Base-by-base conservation (phyloP, 1,140 invertebrate genomes). In the Psix sp. region DNA sequence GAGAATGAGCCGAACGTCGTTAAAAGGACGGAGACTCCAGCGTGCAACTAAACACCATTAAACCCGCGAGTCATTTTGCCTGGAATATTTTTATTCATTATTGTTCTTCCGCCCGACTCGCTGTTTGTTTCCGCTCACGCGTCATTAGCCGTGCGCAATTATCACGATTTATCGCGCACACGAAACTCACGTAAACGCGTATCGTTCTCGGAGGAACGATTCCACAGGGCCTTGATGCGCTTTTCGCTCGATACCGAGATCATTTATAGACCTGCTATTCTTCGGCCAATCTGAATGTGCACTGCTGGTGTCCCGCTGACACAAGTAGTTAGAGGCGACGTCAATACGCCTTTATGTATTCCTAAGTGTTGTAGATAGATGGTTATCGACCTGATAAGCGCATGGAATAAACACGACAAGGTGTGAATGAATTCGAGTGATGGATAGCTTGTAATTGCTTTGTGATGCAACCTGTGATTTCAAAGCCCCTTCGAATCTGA, bases 341-440 rank as follows among this genome's bases (percentile, higher is more conserved):
- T 73, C 70, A 36, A 73, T 73, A 66, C 56, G 56, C 70, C 35
- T 60, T 73, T 73, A 56, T 73, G 62, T 73, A 62, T 60, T 66
- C 62, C 35, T 73, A 66, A 73, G 60, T 67, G 62, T 67, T 68
- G 63, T 63, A 68, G 63, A 74, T 68, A 48, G 71, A 74, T 74
- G 57, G 67, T 57, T 74, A 74, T 68, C 63, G 51, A 51, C 45
- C 63, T 40, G 71, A 74, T 74, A 74, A 74, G 63, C 72, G 49
- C 57, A 15, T 63, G 59, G 71, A 67, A 74, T 74, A 74, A 74
- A 74, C 68, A 74, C 63, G 62, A 57, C 43, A 51, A 74, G 71
- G 71, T 67, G 62, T 57, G 67, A 74, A 74, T 67, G 67, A 74
- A 74, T 74, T 74, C 63, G 63, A 74, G 63, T 57, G 71, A n/a